Evolutionary conservation across 2,113 vertebrate species (phyloP).

Genomic region (Campylomormyrus tamandua): DNA sequence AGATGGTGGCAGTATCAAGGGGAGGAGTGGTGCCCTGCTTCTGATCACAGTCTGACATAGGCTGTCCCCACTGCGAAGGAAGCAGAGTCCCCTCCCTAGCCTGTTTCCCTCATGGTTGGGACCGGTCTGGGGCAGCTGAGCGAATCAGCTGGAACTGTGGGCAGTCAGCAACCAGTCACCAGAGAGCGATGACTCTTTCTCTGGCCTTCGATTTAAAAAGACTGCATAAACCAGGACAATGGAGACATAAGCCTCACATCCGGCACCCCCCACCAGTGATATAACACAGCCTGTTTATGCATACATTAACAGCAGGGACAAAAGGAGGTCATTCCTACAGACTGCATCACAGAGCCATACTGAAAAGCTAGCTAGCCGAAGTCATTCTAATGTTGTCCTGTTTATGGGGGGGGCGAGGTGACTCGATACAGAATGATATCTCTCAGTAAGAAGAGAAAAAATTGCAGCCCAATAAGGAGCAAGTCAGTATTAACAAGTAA

Average conservation of each 20-base stretch:
- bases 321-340: background rate
- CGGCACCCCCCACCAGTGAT: background rate
- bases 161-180: background rate
- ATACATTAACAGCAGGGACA: background rate
- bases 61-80: background rate
- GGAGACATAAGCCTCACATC: background rate
- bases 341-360: background rate
- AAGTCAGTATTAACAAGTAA: background rate
- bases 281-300: background rate
- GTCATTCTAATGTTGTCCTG: background rate
- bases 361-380: background rate
- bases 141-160: background rate
- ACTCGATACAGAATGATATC: background rate
- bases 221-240: background rate
- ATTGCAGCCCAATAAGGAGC: background rate
- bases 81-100: background rate
- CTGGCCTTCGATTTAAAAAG: background rate
- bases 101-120: background rate
- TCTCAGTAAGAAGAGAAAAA: background rate
- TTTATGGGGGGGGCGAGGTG: background rate
- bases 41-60: background rate
- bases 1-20: background rate
- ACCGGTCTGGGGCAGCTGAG: background rate
- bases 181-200: background rate
- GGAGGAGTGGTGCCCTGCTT: background rate